Percentiles rank a stretch among this genome's conserved stretches.
phyloP scores from a whole-genome alignment of 1,140 invertebrate species.

The Drosophila asahinai region DNA sequence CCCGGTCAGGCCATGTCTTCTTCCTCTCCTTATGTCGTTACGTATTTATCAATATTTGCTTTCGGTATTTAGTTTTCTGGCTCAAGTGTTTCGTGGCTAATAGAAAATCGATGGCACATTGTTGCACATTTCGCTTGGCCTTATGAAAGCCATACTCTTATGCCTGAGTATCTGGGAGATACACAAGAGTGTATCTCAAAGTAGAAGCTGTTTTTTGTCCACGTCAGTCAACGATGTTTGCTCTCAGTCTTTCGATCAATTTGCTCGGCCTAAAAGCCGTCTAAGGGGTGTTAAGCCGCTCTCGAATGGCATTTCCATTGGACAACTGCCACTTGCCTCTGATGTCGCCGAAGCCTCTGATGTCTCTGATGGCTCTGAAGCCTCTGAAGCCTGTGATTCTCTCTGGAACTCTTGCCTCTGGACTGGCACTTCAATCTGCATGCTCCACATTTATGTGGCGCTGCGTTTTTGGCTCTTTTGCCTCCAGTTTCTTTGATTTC shows the following conservation, averaged over 20 bases:
- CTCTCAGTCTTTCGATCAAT: conserved; percentile 41
- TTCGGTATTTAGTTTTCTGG: conserved; percentile 53
- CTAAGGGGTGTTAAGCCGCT: conserved; percentile 35
- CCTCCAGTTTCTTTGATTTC: conserved; percentile 48
- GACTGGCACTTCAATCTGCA: conserved; percentile 75
- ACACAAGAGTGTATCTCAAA: conserved; percentile 15
- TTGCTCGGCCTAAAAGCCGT: conserved; percentile 35
- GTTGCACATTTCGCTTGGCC: conserved; percentile 60
- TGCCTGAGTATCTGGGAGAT: conserved; percentile 31
- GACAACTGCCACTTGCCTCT: conserved; percentile 29
- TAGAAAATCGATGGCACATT: conserved; percentile 77
- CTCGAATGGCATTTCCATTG: conserved; percentile 35
- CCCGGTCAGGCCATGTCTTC: conserved; percentile 2
- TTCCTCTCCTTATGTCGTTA: conserved; percentile 31
- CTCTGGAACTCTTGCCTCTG: conserved; percentile 14
- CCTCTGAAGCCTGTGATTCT: conserved; percentile 37
- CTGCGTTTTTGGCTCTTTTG: conserved; percentile 59
- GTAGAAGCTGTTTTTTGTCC: conserved; percentile 6
- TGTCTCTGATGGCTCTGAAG: not conserved
- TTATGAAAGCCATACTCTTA: conserved; percentile 37
- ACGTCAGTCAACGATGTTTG: conserved; percentile 45
- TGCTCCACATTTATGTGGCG: conserved; percentile 76
- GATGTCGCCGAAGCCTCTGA: not conserved
- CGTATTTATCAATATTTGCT: conserved; percentile 65
- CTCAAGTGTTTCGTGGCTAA: conserved; percentile 71